Conservation (phyloP, 2,113 vertebrate species). For the Ptyas mucosa region DNA sequence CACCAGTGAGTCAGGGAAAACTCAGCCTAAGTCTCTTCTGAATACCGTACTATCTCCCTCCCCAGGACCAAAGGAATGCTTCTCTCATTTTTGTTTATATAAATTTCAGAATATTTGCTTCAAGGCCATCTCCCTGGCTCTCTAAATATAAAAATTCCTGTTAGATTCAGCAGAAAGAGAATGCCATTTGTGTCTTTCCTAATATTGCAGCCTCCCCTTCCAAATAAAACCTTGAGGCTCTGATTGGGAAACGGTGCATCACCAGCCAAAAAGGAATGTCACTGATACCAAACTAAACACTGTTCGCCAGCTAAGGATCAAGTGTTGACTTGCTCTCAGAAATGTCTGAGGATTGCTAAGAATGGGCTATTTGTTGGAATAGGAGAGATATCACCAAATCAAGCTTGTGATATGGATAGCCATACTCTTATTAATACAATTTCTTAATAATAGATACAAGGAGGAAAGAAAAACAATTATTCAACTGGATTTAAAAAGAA, state of each 20-base stretch:
- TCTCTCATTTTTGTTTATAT: neutral
- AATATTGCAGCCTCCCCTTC: neutral
- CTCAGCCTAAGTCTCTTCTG: neutral
- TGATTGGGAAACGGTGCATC: neutral
- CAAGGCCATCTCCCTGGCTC: neutral
- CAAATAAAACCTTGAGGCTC: neutral
- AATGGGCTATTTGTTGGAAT: neutral
- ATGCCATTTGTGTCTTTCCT: neutral
- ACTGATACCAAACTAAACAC: neutral
- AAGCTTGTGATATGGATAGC: neutral
- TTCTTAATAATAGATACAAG: neutral
- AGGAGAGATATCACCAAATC: neutral
- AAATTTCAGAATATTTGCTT: neutral
- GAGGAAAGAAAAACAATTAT: neutral
- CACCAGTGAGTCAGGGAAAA: neutral
- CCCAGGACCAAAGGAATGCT: neutral
- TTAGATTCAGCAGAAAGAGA: neutral
- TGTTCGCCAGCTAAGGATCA: neutral
- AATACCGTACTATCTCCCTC: neutral
- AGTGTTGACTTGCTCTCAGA: neutral
- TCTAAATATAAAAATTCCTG: neutral
- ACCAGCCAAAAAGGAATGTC: neutral
- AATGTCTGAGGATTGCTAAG: neutral
- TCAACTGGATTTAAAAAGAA: neutral
- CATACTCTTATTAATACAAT: neutral